Base-by-base conservation (phyloP, 2,113 vertebrate species). In the Upupa epops region DNA sequence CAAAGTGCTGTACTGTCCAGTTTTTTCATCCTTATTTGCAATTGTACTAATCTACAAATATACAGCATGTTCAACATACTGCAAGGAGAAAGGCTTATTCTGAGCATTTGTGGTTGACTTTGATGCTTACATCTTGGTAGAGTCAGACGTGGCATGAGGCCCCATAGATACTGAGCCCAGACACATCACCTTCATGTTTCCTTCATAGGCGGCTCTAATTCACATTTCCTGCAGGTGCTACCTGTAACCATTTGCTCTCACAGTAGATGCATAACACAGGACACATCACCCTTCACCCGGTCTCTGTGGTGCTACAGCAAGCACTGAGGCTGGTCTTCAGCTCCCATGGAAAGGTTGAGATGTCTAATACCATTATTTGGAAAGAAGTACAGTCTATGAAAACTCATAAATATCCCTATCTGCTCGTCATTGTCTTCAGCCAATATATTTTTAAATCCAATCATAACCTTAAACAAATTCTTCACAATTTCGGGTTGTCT, bases 1-100 rank as follows among this genome's bases (percentile, higher is more conserved):
- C 45, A 46, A 18, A 46, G 45, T n/a, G n/a, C n/a, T n/a, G n/a
- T n/a, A n/a, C n/a, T 73, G 9, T 32, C 70, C 34, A 42, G 25
- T 32, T 29, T 11, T 81, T 88, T 48, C 32, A 51, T n/a, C 42
- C 49, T 56, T 51, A 20, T 78, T 74, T 74, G 29, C 13, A 18
- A 17, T 51, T 36, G 17, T 32, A 13, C 13, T 32, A 63, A 24
- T n/a, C 54, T 22, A 66, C 31, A 20, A 36, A 40, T 25, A 34
- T 42, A 40, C 45, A 77, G 71, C 8, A 20, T 0, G 0, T 69
- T 65, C 2, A 0, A 74, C 28, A 17, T 4, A 11, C 25, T 46
- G 29, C n/a, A 32, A 51, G 56, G 37, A 40, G 60, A 48, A 31
- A 19, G 19, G 17, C 8, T 56, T 36, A 19, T 61, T 63, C 45